Conservation (phyloP, 2,113 vertebrate genomes). For the Sprattus sprattus region DNA sequence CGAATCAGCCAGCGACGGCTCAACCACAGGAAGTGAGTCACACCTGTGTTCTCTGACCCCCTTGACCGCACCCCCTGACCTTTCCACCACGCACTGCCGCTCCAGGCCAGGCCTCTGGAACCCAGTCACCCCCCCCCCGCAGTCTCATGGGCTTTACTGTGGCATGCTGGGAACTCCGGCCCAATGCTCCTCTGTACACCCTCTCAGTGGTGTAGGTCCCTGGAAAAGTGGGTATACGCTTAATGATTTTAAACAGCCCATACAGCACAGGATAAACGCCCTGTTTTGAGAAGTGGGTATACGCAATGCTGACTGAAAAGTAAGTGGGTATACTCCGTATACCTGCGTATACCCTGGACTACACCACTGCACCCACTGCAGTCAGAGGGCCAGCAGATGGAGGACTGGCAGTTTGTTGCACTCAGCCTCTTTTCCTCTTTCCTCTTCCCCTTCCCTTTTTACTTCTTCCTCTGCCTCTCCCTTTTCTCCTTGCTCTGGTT, state of each 20-base stretch:
- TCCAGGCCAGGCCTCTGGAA: slow-evolving; percentile 13
- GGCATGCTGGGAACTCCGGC: slow-evolving; percentile 1
- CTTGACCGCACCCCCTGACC: slow-evolving; percentile 9
- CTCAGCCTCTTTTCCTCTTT: not conserved
- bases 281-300: no score
- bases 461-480: not conserved
- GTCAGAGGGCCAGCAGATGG: not conserved
- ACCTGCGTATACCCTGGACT: no score
- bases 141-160: slow-evolving; percentile 8
- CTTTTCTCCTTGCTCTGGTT: not conserved
- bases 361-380: no score
- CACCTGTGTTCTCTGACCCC: slow-evolving; percentile 4
- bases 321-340: no score
- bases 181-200: not conserved
- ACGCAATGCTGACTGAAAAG: no score
- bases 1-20: slow-evolving; percentile 88
- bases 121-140: not conserved
- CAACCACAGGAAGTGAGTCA: slow-evolving; percentile 79
- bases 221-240: no score
- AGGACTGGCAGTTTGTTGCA: not conserved
- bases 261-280: no score
- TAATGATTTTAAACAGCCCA: no score
- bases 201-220: no score
- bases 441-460: not conserved
- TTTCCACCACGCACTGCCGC: not conserved